Base-by-base conservation (phyloP, 1,140 invertebrate species). In the Drosophila jambulina region DNA sequence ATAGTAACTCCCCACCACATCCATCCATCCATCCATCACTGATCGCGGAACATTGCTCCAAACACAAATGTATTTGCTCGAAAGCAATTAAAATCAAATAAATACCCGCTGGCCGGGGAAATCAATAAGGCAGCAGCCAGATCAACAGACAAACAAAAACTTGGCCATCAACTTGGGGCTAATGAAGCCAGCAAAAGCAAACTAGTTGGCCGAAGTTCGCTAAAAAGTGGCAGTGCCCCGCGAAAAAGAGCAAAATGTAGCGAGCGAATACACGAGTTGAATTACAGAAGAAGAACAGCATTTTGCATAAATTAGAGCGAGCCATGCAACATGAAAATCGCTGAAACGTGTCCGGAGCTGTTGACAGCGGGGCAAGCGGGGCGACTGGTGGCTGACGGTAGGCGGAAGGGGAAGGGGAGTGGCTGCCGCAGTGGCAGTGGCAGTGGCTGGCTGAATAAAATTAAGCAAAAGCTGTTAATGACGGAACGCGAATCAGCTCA, bases 381-480 rank as follows among this genome's bases (percentile, higher is more conserved):
- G 59, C 40, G 48, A 21, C 42, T 51, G 48, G 38, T 23, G 46
- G 21, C 6, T 13, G 42, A 21, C 29, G 13, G n/a, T n/a, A n/a
- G n/a, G n/a, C n/a, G 51, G 36, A 21, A 25, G 38, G 36, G 38
- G 21, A 36, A 25, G 38, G 17, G 15, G 36, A 32, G 43, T 19
- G 56, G 40, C 40, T 10, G n/a, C 2, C 9, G 42, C 42, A 12
- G 17, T n/a, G 40, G 23, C 51, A 34, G 36, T 32, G 53, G 40
- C 51, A 40, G 42, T 38, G 57, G 59, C 23, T 34, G 43, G 57
- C 58, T 75, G 85, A 78, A 88, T 84, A 81, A 85, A 90, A 90
- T 88, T 88, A 90, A 54, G 54, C 78, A 84, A 90, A 85, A 78
- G 85, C 78, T 88, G 85, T 88, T 88, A 88, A 90, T 88, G 81